Evolutionary conservation across 2,888 invertebrate species (phyloP), one percentile per base, ranked within the genome.

Genomic region (Mythimna loreyi): DNA sequence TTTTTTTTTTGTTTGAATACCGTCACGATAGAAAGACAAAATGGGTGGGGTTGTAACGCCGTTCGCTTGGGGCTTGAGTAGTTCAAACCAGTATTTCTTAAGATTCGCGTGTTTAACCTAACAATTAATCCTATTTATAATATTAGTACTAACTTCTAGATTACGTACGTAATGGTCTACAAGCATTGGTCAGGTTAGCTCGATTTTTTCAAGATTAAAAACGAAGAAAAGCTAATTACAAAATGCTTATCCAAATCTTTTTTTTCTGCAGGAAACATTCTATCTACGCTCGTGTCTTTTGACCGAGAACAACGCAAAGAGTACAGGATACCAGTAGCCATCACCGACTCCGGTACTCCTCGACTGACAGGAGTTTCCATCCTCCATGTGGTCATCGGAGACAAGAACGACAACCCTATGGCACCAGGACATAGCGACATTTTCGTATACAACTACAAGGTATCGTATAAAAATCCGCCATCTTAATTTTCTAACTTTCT

Each of bases 401-500:
- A 99, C 93, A 96, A 97, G 73, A 99, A 99, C 90, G 99, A 99
- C 90, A 99, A 99, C 90, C 96, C 97, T 2, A 99, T 99, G 98
- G 96, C 96, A 57, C 97, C 98, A 56, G 99, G 99, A 0, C 97
- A 97, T 40, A 99, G 99, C 89, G 97, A 97, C 75, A 99, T 99
- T 84, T 98, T 99, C 88, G 98, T 99, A 2, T 99, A 99, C 92
- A 99, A 99, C 89, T 99, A 99, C 90, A 98, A 97, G 97, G 98
- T 97, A 94, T 82, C 84, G 76, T 65, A 21, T 23, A 16, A 33
- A 3, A 6, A 0, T n/a, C 16, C 7, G 13, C 23, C 16, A 56
- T 60, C 57, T 67, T 52, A 1, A 28, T 8, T 52, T 8, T 16
- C 25, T 28, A 13, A 2, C 13, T 36, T 36, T 36, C 13, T 13